Evolutionary conservation across 2,797 vertebrate genomes (phyloP), one percentile per base, ranked within the genome.

Genomic region (Anguilla obscura): DNA sequence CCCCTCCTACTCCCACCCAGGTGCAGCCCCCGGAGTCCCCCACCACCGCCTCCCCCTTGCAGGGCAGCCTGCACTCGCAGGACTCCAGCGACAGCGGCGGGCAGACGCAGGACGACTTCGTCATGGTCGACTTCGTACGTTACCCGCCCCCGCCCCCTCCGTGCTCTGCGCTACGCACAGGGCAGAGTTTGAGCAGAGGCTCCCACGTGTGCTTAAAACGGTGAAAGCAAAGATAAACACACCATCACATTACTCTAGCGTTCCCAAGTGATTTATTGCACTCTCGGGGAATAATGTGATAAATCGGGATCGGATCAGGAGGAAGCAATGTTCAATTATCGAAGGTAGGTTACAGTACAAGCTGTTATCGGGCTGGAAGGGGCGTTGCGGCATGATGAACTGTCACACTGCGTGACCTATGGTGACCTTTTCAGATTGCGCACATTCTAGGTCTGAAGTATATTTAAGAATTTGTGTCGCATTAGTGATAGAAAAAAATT

Each of bases 61-160:
- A 98, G 88, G 97, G 96, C 93, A 99, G 98, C 92, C 96, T 99
- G 89, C 98, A 97, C 88, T 99, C 98, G 0, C 95, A 98, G 88
- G 97, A 95, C 93, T 99, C 98, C 21, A 97, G 96, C 7, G 96
- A 97, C 58, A 97, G 96, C 85, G 98, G 97, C 1, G 97, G 96
- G 66, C 97, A 96, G 85, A 94, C 95, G 27, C 97, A 98, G 0
- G 99, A 99, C 0, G 99, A 99, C 94, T 99, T 99, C 5, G 98
- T 99, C 88, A 98, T 99, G 97, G 95, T 99, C 0, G 98, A 99
- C 93, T 98, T 99, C 90, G 99, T 99, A 96, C 93, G 98, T 45
- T 82, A n/a, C 21, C 14, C 45, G 1, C 40, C 79, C 45, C 45
- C 6, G 18, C 48, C 74, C 56, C 56, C 14, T 58, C 12, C 40